Base-by-base conservation (phyloP, 2,888 invertebrate species). In the Tachina grossa region DNA sequence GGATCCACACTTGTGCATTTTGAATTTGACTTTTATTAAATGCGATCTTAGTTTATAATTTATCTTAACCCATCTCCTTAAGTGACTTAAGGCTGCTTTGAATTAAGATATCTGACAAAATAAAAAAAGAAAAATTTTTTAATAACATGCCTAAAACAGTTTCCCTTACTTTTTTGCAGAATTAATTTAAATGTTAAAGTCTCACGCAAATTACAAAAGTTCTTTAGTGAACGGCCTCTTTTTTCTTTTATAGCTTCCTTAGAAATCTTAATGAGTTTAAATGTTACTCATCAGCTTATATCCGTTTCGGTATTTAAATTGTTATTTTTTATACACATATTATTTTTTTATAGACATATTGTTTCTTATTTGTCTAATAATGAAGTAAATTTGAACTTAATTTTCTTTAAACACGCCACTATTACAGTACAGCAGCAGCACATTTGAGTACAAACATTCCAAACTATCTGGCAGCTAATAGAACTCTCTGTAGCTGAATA, bases 261-360 rank as follows among this genome's bases (percentile, higher is more conserved):
- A 71, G 59, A 69, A 85, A 41, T 51, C 75, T 76, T 85, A 85
- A 83, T 85, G 79, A 83, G 83, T 85, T 83, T 75, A 83, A 83
- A 85, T 85, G 82, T 83, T 78, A 85, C 59, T 82, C 82, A 82
- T 85, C 79, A 79, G 69, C 61, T 79, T 66, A 76, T 76, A 85
- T 85, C 85, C 83, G 79, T 72, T 84, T 22, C 19, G 39, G 41
- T 61, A 19, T 41, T 31, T 59, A 49, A 8, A 45, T 55, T 31
- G n/a, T 31, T 31, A 16, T 51, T 66, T 63, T 19, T 0, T 75
- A 10, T 55, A 45, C 13, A n/a, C n/a, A n/a, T n/a, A n/a, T n/a
- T n/a, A n/a, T n/a, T n/a, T n/a, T n/a, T 31, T 0, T 6, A 31
- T 31, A 31, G 31, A 31, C 6, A 31, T 31, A 31, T 41, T 5